phyloP scores from a whole-genome alignment of 1,140 invertebrate genomes.

The Drosophila bifasciata region DNA sequence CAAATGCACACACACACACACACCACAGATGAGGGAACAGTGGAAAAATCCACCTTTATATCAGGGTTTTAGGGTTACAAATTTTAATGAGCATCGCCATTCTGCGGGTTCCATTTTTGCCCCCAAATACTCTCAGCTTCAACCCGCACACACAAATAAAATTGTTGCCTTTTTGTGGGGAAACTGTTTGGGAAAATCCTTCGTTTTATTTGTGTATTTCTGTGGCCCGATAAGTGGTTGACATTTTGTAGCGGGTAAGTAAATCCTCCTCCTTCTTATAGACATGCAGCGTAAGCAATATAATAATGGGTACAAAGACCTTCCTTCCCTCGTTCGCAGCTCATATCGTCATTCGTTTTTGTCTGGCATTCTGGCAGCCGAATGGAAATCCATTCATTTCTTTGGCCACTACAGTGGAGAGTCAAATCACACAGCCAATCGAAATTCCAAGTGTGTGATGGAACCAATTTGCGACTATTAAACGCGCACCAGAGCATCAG shows the following conservation, averaged over 20 bases:
- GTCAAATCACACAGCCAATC: constrained; percentile 58
- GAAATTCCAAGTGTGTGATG: constrained; percentile 60
- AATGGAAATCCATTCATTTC: constrained; percentile 29
- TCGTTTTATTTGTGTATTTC: constrained; percentile 61
- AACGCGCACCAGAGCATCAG: constrained; percentile 55
- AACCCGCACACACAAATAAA: constrained; percentile 50
- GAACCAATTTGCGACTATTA: constrained; percentile 79
- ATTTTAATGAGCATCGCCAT: constrained; percentile 47
- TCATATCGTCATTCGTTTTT: constrained; percentile 7
- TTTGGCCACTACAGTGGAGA: constrained; percentile 24
- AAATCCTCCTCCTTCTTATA: constrained; percentile 42
- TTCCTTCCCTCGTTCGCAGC: not conserved
- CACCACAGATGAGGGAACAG: too few relatives aligned
- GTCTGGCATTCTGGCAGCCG: not conserved
- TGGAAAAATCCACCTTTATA: constrained; percentile 17
- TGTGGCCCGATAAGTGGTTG: constrained; percentile 75
- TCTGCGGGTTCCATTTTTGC: constrained; percentile 43
- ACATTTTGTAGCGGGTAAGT: constrained; percentile 44
- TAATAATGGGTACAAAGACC: constrained; percentile 15
- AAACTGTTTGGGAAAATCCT: constrained; percentile 54
- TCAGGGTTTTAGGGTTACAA: constrained; percentile 13
- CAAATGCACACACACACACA: not conserved
- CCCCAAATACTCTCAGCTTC: constrained; percentile 15
- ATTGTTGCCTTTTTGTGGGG: constrained; percentile 25
- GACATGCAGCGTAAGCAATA: constrained; percentile 11